phyloP scores from a whole-genome alignment of 2,113 vertebrate species.

The Bungarus multicinctus region DNA sequence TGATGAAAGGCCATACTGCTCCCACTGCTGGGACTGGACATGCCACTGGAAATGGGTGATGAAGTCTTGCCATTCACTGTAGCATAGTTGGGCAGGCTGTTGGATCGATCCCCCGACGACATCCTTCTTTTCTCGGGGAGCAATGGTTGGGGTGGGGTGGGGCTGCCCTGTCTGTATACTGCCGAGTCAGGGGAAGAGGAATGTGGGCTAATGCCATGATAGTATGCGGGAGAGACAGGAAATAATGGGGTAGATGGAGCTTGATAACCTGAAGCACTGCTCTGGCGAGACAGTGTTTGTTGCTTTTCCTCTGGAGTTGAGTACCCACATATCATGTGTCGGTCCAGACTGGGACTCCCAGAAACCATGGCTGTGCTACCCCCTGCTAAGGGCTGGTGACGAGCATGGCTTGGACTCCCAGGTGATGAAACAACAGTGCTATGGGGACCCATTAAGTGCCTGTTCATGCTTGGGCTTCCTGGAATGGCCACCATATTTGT shows the following conservation, averaged over 20 bases:
- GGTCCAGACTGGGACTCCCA: conserved; percentile 84
- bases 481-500: conserved; percentile 60
- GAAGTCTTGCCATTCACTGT: conserved; percentile 89
- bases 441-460: conserved; percentile 44
- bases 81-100: conserved; percentile 82
- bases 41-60: conserved; percentile 78
- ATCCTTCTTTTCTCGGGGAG: conserved; percentile 92
- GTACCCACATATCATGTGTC: conserved; percentile 81
- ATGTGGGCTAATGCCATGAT: conserved; percentile 68
- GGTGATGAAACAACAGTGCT: conserved; percentile 63
- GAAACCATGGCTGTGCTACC: conserved; percentile 71
- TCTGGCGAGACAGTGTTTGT: conserved; percentile 86
- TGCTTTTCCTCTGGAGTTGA: conserved; percentile 85
- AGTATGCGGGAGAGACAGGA: conserved; percentile 84
- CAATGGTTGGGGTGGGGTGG: conserved; percentile 69
- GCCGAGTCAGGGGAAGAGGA: conserved; percentile 75
- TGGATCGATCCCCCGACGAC: conserved; percentile 85
- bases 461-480: conserved; percentile 49
- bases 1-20: conserved; percentile 84
- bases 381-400: conserved; percentile 65
- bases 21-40: conserved; percentile 73
- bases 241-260: conserved; percentile 91
- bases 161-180: conserved; percentile 83
- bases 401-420: conserved; percentile 83
- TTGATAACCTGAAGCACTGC: conserved; percentile 92